Evolutionary conservation across 2,797 vertebrate genomes (phyloP).

Genomic region (Hozukius guyotensis): DNA sequence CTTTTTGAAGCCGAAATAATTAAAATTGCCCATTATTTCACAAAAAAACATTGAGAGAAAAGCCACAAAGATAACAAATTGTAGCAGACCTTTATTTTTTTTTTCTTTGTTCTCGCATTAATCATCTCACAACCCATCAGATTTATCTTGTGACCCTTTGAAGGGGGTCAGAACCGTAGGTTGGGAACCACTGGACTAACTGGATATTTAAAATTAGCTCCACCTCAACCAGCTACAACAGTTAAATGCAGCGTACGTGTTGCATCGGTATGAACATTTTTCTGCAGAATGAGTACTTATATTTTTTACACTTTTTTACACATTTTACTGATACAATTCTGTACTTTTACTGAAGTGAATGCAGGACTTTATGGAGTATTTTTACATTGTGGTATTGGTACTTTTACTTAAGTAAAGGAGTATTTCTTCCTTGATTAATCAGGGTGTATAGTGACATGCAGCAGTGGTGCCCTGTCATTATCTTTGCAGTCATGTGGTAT

Average conservation of each 20-base stretch:
- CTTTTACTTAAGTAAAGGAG: not conserved
- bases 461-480: not conserved
- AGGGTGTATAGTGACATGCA: not conserved
- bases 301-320: not conserved
- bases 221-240: not conserved
- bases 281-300: not conserved
- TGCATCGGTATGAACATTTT: not conserved
- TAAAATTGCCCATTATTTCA: not conserved
- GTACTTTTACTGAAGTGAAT: not conserved
- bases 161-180: accelerated
- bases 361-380: not conserved
- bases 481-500: not conserved
- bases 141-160: not conserved
- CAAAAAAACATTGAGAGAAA: not conserved
- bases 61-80: not conserved
- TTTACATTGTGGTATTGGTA: not conserved
- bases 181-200: not conserved
- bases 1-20: not conserved
- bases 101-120: not conserved
- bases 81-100: not conserved
- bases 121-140: not conserved
- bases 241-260: not conserved
- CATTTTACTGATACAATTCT: not conserved
- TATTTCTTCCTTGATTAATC: not conserved
- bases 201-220: not conserved